Base-by-base conservation (phyloP, 2,888 invertebrate genomes). In the Acholoe squamosa region DNA sequence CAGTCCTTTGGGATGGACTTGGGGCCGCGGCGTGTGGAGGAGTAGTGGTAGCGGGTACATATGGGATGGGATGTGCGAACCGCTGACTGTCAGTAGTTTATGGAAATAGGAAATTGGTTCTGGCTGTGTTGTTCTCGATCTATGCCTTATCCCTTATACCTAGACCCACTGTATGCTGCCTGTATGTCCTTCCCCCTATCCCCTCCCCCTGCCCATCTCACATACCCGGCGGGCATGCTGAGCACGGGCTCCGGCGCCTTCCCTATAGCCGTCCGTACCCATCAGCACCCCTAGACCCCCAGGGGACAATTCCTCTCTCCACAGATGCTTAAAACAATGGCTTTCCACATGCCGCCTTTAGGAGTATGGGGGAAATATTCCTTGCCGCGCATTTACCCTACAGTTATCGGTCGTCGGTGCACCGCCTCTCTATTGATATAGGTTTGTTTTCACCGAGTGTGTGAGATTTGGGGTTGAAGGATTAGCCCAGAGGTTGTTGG, bases 41-140 rank as follows among this genome's bases (percentile, higher is more conserved):
- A 7, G 43, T 43, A 10, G 43, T 43, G 43, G 43, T 3, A 43
- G 43, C 10, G 61, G 22, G n/a, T 61, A n/a, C 61, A 61, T 3
- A n/a, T 61, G 19, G 61, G 61, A 61, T 3, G 61, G 22, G 61
- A 19, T n/a, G 22, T 61, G 61, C 19, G 61, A 43, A 61, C 61
- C 7, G 61, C 61, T 61, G 61, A 3, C n/a, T 61, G 34, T 84
- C 51, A 84, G 84, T 84, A 84, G 84, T 84, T 34, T 84, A 84
- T 84, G 84, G 84, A 84, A 33, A 84, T 84, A 43, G 84, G 84
- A 71, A 71, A 71, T 71, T 71, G 71, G 28, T 71, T 71, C 28
- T 71, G 71, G 71, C 71, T 71, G 28, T 28, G 28, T n/a, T 71
- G 31, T 71, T 71, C 71, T 25, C 71, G 67, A 19, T 10, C 12